Conservation (phyloP, 1,140 invertebrate genomes). For the Nephila pilipes region DNA sequence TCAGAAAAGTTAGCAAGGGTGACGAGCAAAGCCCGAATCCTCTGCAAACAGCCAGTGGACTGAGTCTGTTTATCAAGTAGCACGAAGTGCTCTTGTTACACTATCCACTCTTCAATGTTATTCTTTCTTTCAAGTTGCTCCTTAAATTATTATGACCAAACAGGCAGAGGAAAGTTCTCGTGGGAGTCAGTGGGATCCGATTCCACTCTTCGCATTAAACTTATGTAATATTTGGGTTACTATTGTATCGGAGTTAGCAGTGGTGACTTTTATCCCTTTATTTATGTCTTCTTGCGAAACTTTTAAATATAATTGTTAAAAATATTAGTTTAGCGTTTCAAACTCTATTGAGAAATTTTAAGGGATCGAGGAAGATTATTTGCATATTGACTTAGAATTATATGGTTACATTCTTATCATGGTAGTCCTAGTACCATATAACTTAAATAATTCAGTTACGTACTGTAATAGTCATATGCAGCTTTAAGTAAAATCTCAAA, state of each 20-base stretch:
- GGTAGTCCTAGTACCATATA: no score
- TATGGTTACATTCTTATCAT: no score
- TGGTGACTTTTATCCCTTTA: background rate
- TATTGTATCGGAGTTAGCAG: conserved; percentile 2
- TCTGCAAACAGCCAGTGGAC: conserved; percentile 63
- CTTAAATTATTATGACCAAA: conserved; percentile 70
- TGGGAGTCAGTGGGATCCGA: background rate
- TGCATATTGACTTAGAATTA: no score
- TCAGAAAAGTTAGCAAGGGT: conserved; percentile 64
- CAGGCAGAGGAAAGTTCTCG: background rate
- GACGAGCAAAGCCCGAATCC: background rate
- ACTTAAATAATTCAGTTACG: no score
- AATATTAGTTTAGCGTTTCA: no score
- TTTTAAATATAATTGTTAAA: no score
- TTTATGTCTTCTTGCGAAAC: background rate
- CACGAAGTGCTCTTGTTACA: conserved; percentile 69
- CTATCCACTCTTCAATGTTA: conserved; percentile 61
- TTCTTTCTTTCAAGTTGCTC: conserved; percentile 57
- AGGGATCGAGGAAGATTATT: no score
- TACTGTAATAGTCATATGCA: no score
- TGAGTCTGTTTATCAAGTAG: conserved; percentile 56
- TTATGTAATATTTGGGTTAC: conserved; percentile 56
- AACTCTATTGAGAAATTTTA: no score
- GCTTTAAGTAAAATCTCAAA: no score
- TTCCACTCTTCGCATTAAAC: conserved; percentile 40